These are phyloP conservation scores for Ophioninae sp. DNA, from an alignment of 2,888 invertebrate genomes.

Conservation along the genomic window DNA sequence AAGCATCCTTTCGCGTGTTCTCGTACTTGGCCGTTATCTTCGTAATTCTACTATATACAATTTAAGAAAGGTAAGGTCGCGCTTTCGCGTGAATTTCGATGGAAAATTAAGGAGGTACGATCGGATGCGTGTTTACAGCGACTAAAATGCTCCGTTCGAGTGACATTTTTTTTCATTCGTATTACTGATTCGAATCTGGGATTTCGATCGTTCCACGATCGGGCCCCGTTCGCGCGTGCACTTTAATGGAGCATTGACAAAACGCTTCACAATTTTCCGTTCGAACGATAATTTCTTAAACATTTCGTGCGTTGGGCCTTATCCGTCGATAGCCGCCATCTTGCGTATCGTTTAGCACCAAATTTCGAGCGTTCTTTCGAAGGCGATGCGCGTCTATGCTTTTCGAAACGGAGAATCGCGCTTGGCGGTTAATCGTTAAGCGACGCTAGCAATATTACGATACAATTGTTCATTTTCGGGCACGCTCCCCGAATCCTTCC, in stretches of 20 bases:
- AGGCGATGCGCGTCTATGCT: neutral
- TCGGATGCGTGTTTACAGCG: conserved; percentile 75
- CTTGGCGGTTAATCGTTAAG: neutral
- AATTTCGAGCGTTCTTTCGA: conserved; percentile 13
- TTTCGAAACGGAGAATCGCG: neutral
- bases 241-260: conserved; percentile 12
- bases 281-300: conserved; percentile 51
- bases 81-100: conserved; percentile 65
- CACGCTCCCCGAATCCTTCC: neutral
- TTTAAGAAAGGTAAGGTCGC: conserved; percentile 67
- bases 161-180: conserved; percentile 57
- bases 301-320: conserved; percentile 47
- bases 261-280: conserved; percentile 31
- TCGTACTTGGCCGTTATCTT: conserved; percentile 66
- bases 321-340: conserved; percentile 51
- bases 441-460: neutral
- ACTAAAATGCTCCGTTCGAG: conserved; percentile 70
- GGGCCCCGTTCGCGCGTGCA: conserved; percentile 11
- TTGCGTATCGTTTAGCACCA: conserved; percentile 59
- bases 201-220: conserved; percentile 35
- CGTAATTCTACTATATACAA: conserved; percentile 71
- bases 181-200: conserved; percentile 38
- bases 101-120: conserved; percentile 71
- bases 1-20: conserved; percentile 87
- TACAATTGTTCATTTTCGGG: neutral